Evolutionary conservation across 2,797 vertebrate species (phyloP).

Genomic region (Furcifer pardalis): DNA sequence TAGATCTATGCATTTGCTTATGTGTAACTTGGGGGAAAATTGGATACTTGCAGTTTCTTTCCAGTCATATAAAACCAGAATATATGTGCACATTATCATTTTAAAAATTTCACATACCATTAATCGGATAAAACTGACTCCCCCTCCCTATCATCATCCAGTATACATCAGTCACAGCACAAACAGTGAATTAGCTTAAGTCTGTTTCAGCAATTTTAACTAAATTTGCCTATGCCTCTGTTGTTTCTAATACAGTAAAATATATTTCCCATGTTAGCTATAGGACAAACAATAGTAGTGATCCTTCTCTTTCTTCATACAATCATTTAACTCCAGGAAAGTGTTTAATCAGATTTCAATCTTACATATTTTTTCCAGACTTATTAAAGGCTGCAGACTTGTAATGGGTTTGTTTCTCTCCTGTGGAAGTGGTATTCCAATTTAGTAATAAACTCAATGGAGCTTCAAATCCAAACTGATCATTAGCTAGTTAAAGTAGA

Average conservation of each 20-base stretch:
- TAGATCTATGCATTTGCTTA: not conserved
- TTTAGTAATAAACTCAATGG: slow-evolving; percentile 34
- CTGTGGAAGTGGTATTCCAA: not conserved
- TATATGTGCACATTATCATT: not conserved
- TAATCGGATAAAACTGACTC: not conserved
- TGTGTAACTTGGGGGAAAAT: not conserved
- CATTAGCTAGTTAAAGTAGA: slow-evolving; percentile 32
- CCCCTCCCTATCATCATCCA: not conserved
- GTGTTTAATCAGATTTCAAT: accelerated
- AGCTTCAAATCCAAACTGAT: slow-evolving; percentile 24
- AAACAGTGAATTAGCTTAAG: not conserved
- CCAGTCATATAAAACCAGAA: not conserved
- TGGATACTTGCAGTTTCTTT: not conserved
- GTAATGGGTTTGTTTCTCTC: slow-evolving; percentile 7
- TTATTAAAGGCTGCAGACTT: not conserved
- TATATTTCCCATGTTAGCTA: not conserved
- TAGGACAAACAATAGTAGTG: not conserved
- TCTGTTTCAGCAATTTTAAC: not conserved
- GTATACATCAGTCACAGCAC: not conserved
- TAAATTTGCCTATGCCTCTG: not conserved
- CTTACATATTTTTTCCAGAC: not conserved
- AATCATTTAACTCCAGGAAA: not conserved
- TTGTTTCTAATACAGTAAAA: not conserved
- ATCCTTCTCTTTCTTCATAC: slow-evolving; percentile 1
- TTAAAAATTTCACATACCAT: not conserved